A percentile compares a stretch with the other conserved stretches of the same genome.
These are phyloP conservation scores for Perizoma flavofasciatum DNA, from an alignment of 2,888 invertebrate species.

Conservation along the genomic window DNA sequence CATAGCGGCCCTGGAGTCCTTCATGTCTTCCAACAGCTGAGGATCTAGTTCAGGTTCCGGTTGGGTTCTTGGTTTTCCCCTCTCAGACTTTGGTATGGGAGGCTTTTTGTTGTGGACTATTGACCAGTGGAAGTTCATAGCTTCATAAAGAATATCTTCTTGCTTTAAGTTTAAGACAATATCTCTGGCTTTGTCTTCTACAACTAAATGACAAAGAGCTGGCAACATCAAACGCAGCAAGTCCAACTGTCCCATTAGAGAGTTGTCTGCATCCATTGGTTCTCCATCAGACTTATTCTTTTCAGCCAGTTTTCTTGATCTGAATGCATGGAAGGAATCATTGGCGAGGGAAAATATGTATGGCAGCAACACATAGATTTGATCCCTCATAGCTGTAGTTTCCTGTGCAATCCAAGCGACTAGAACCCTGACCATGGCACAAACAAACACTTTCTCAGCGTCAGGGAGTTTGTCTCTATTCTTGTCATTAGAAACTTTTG, in stretches of 20 bases:
- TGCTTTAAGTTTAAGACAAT: conserved; percentile 90
- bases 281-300: conserved; percentile 85
- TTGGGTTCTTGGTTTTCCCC: conserved; percentile 89
- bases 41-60: conserved; percentile 90
- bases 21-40: conserved; percentile 91
- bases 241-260: conserved; percentile 86
- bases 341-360: conserved; percentile 91
- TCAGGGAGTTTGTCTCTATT: conserved; percentile 87
- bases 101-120: conserved; percentile 94
- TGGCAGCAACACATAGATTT: conserved; percentile 91
- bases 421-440: conserved; percentile 92
- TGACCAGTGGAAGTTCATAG: conserved; percentile 92
- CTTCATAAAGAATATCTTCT: conserved; percentile 91
- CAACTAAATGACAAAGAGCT: conserved; percentile 94
- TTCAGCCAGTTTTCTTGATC: conserved; percentile 87
- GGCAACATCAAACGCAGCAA: conserved; percentile 93
- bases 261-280: conserved; percentile 70
- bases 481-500: conserved; percentile 89
- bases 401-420: conserved; percentile 97
- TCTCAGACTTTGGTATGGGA: conserved; percentile 90
- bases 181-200: conserved; percentile 94
- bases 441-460: conserved; percentile 90
- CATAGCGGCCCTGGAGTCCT: conserved; percentile 92
- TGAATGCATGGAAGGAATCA: conserved; percentile 91
- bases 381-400: conserved; percentile 93